These are phyloP conservation scores for Megaptera novaeangliae DNA, from an alignment of 2,113 vertebrate species.

Conservation along the genomic window DNA sequence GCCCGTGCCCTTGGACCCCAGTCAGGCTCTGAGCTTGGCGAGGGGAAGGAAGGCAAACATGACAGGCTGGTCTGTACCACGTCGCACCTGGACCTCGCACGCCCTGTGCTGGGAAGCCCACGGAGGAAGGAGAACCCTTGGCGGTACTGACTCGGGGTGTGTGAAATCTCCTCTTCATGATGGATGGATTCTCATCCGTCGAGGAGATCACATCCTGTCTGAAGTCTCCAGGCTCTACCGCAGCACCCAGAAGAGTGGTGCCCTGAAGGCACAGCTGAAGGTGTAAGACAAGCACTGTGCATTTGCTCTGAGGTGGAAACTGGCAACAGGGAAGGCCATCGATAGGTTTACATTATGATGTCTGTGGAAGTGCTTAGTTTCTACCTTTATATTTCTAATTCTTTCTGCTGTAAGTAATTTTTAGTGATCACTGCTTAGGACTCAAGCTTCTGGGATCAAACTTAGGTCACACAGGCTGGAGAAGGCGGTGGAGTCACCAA, in stretches of 20 bases:
- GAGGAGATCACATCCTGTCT: not conserved
- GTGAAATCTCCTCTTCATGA: not conserved
- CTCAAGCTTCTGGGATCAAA: not conserved
- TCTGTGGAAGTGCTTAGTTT: not conserved
- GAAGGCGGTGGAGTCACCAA: not conserved
- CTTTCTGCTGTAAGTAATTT: slow-evolving; percentile 7
- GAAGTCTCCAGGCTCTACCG: not conserved
- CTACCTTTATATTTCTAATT: slow-evolving; percentile 23
- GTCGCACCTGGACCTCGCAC: not conserved
- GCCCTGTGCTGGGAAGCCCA: not conserved
- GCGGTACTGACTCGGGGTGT: not conserved
- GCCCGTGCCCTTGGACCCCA: not conserved
- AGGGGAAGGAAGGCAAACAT: not conserved
- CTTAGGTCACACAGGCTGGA: not conserved
- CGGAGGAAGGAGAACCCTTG: not conserved
- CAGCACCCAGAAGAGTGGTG: not conserved
- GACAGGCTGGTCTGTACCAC: not conserved
- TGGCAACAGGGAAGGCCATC: not conserved
- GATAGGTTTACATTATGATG: not conserved
- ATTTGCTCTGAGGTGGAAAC: not conserved
- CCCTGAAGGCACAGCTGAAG: not conserved
- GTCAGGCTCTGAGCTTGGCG: not conserved
- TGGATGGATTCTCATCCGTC: not conserved
- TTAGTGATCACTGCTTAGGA: not conserved
- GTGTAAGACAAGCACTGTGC: not conserved